Conservation (phyloP, 2,888 invertebrate genomes). For the Nysson spinosus region DNA sequence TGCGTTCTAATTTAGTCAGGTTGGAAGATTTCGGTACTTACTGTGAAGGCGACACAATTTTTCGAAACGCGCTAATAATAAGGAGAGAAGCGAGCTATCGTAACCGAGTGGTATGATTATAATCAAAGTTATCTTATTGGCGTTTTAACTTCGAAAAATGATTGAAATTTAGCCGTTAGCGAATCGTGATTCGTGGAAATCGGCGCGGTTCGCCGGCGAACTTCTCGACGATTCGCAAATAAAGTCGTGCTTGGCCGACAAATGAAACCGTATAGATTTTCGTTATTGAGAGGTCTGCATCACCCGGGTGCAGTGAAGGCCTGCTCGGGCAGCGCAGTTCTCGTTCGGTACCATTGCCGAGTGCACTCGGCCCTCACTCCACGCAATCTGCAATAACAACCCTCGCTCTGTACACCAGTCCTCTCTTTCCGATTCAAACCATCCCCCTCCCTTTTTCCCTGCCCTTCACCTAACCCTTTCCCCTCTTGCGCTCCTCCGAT, state of each 20-base stretch:
- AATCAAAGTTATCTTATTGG: constrained; percentile 7
- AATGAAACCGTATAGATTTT: constrained; percentile 74
- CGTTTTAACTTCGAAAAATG: constrained; percentile 31
- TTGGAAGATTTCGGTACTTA: no score
- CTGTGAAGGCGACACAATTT: no score
- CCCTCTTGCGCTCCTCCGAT: constrained; percentile 30
- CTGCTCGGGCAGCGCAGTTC: constrained; percentile 58
- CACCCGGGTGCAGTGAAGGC: constrained; percentile 54
- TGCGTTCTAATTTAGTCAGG: no score
- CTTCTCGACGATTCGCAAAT: constrained; percentile 67
- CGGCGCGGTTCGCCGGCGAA: constrained; percentile 34
- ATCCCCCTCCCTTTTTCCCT: constrained; percentile 21
- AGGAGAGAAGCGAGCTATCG: no score
- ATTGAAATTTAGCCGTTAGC: constrained; percentile 37
- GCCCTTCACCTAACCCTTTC: constrained; percentile 8
- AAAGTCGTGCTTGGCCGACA: constrained; percentile 69
- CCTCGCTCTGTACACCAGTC: constrained; percentile 62
- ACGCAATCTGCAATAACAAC: constrained; percentile 74
- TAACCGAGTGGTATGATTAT: neutral
- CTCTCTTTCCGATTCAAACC: constrained; percentile 18
- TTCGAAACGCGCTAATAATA: no score
- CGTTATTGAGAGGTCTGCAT: constrained; percentile 72
- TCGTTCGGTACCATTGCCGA: constrained; percentile 65
- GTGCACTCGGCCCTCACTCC: constrained; percentile 70
- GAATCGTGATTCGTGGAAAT: constrained; percentile 47